These are phyloP conservation scores for Hylomyscus alleni DNA, from an alignment of 2,797 vertebrate species.

Conservation along the genomic window DNA sequence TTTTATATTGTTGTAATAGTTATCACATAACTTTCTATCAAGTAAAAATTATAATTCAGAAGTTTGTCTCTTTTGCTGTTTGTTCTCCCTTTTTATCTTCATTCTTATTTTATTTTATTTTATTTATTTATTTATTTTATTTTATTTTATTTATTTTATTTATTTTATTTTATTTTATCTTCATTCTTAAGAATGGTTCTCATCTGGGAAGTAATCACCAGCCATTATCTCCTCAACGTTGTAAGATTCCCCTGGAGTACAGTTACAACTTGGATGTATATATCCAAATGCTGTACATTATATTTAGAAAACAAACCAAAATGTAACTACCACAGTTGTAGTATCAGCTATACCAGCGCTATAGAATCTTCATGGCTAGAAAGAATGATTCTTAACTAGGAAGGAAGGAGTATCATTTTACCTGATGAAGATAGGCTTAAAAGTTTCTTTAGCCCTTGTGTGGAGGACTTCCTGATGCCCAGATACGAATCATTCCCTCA, in stretches of 20 bases:
- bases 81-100: not conserved
- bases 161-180: not conserved
- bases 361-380: slow-evolving; percentile 65
- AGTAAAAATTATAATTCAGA: slow-evolving; percentile 58
- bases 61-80: slow-evolving; percentile 47
- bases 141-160: too few species aligned
- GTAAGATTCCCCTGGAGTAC: not conserved
- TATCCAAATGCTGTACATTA: slow-evolving; percentile 2
- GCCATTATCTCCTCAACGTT: not conserved
- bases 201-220: not conserved
- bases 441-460: not conserved
- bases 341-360: not conserved
- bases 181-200: slow-evolving; percentile 24
- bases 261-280: slow-evolving; percentile 1
- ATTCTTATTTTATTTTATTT: not conserved
- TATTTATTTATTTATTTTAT: not conserved
- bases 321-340: slow-evolving; percentile 10
- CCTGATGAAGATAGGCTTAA: slow-evolving; percentile 2
- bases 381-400: slow-evolving; percentile 72
- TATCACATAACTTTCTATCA: slow-evolving; percentile 4
- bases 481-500: not conserved
- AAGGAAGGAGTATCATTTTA: slow-evolving; percentile 46
- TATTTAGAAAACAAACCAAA: slow-evolving; percentile 59
- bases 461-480: not conserved
- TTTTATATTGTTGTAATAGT: slow-evolving; percentile 6